Evolutionary conservation across 2,113 vertebrate species (phyloP).

Genomic region (Piaya cayana): DNA sequence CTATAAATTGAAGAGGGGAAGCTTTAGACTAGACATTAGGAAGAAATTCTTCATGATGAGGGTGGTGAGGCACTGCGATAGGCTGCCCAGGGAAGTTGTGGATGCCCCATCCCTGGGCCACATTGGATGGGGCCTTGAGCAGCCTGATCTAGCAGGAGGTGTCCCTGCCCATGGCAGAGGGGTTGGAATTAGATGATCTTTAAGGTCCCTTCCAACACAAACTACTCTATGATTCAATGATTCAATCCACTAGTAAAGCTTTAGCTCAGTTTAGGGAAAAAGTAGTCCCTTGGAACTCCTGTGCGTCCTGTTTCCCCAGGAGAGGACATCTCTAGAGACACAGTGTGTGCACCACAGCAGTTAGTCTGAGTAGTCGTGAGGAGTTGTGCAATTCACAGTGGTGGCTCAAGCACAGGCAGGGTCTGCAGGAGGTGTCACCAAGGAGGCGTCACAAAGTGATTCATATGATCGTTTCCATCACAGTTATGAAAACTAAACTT

Average conservation of each 20-base stretch:
- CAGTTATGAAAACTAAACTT: neutral
- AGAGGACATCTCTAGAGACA: neutral
- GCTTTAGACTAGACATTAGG: no score
- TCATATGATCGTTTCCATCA: neutral
- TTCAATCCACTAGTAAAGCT: neutral
- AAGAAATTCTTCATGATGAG: no score
- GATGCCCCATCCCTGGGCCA: no score
- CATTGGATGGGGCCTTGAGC: no score
- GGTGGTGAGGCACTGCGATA: no score
- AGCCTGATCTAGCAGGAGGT: no score
- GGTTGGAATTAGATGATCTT: no score
- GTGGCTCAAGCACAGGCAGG: neutral
- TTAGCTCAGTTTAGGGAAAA: neutral
- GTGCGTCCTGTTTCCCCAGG: neutral
- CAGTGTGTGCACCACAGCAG: fast-evolving
- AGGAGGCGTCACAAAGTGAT: neutral
- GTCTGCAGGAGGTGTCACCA: neutral
- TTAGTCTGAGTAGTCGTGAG: neutral
- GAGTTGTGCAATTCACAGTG: neutral
- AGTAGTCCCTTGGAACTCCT: fast-evolving
- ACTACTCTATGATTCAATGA: no score
- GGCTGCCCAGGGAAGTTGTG: no score
- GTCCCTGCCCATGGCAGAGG: no score
- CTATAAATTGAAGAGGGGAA: no score
- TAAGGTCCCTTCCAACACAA: no score